phyloP scores from a whole-genome alignment of 1,140 invertebrate species.

The Penaeus vannamei region DNA sequence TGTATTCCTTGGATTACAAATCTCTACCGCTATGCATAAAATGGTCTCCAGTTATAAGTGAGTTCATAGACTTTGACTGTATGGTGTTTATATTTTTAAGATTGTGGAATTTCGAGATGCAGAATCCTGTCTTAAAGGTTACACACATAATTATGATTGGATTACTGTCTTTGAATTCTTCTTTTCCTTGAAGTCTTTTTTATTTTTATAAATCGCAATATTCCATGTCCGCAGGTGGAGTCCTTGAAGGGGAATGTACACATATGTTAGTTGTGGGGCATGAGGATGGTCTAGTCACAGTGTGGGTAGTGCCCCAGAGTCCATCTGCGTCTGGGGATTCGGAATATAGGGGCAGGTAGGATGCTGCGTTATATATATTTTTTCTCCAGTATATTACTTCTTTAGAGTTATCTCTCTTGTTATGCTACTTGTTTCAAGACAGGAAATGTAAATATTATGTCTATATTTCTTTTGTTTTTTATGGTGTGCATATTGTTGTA shows the following conservation, averaged over 20 bases:
- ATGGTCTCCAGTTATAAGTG: constrained; percentile 74
- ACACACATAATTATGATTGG: too few species aligned
- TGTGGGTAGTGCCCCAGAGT: constrained; percentile 74
- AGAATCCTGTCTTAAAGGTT: too few species aligned
- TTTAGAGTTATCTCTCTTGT: not conserved
- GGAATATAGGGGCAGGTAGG: constrained; percentile 49
- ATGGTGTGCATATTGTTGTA: too few species aligned
- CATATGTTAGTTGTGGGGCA: constrained; percentile 74
- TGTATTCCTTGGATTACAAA: constrained; percentile 71
- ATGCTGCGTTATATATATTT: not conserved
- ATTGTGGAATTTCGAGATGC: too few species aligned
- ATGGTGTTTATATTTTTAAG: not conserved
- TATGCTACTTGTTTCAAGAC: not conserved
- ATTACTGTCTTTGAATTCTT: too few species aligned
- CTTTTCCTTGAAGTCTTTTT: too few species aligned
- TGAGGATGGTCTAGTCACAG: constrained; percentile 74
- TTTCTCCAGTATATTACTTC: not conserved
- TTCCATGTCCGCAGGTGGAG: constrained; percentile 56
- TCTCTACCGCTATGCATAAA: constrained; percentile 72
- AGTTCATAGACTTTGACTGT: constrained; percentile 6
- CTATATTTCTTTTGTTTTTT: too few species aligned
- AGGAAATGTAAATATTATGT: not conserved
- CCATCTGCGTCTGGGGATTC: constrained; percentile 65
- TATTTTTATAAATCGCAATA: not conserved
- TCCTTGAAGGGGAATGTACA: constrained; percentile 62